Evolutionary conservation across 2,888 invertebrate species (phyloP).

Genomic region (Polyploca ridens): DNA sequence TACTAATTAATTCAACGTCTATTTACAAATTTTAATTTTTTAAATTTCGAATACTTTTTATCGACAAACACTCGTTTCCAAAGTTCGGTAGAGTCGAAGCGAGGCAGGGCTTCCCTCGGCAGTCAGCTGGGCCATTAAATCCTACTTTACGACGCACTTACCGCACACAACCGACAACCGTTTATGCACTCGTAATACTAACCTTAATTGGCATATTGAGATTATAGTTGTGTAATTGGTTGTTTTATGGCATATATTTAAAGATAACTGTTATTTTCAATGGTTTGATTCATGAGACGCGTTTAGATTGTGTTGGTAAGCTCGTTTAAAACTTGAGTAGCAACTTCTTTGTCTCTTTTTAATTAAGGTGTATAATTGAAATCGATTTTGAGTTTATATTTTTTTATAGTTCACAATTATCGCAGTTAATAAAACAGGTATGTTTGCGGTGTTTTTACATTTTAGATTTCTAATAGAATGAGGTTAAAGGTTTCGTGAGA

Average conservation of each 20-base stretch:
- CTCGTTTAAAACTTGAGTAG: neutral
- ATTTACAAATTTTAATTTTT: no score
- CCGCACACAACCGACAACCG: constrained; percentile 53
- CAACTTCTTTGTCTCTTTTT: neutral
- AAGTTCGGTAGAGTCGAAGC: constrained; percentile 31
- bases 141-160: constrained; percentile 73
- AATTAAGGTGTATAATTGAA: neutral
- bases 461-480: neutral
- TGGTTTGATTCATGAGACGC: constrained; percentile 36
- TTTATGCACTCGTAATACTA: constrained; percentile 72
- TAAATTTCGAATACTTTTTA: neutral
- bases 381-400: neutral
- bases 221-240: constrained; percentile 68
- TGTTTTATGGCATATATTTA: constrained; percentile 56
- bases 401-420: neutral
- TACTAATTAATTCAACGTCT: no score
- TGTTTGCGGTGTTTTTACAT: neutral
- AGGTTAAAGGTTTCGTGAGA: constrained; percentile 5
- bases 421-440: neutral
- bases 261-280: constrained; percentile 53
- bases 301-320: constrained; percentile 2
- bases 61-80: constrained; percentile 17
- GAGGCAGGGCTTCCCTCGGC: constrained; percentile 61
- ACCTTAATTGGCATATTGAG: constrained; percentile 80
- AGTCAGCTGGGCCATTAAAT: constrained; percentile 70